Conservation (phyloP, 2,888 invertebrate genomes). For the Idaea biselata region DNA sequence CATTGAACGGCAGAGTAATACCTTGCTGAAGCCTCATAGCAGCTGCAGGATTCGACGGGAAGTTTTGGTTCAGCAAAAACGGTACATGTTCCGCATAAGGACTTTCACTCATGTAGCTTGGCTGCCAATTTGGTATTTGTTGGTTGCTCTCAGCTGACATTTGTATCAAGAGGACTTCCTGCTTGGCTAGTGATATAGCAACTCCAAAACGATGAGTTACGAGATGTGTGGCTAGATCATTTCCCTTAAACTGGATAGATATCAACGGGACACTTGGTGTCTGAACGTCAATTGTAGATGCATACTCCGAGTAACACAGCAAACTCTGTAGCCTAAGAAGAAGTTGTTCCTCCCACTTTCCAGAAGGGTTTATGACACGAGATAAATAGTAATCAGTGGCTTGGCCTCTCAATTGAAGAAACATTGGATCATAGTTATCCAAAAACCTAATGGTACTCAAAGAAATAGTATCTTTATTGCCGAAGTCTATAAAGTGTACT, state of each 20-base stretch:
- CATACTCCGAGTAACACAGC: constrained; percentile 67
- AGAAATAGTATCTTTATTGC: constrained; percentile 82
- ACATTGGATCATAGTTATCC: constrained; percentile 73
- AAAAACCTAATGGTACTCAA: constrained; percentile 81
- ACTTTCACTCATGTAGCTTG: constrained; percentile 47
- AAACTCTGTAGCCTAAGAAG: constrained; percentile 62
- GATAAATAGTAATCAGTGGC: constrained; percentile 82
- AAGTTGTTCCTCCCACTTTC: constrained; percentile 77
- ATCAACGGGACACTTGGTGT: constrained; percentile 65
- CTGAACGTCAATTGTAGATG: constrained; percentile 58
- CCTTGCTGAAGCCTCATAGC: constrained; percentile 67
- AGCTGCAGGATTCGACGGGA: constrained; percentile 68
- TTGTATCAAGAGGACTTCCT: constrained; percentile 63
- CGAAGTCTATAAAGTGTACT: constrained; percentile 86
- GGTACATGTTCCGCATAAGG: constrained; percentile 65
- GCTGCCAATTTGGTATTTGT: constrained; percentile 52
- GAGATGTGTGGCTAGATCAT: constrained; percentile 72
- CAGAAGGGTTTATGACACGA: constrained; percentile 74
- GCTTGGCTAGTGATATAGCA: constrained; percentile 66
- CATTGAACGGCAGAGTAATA: constrained; percentile 55
- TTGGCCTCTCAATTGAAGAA: constrained; percentile 76
- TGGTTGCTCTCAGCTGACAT: constrained; percentile 43
- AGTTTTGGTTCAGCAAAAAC: constrained; percentile 67
- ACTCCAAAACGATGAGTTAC: constrained; percentile 68
- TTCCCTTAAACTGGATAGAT: constrained; percentile 70